These are phyloP conservation scores for Eulemur rubriventer DNA, from an alignment of 2,797 vertebrate species.

Conservation along the genomic window DNA sequence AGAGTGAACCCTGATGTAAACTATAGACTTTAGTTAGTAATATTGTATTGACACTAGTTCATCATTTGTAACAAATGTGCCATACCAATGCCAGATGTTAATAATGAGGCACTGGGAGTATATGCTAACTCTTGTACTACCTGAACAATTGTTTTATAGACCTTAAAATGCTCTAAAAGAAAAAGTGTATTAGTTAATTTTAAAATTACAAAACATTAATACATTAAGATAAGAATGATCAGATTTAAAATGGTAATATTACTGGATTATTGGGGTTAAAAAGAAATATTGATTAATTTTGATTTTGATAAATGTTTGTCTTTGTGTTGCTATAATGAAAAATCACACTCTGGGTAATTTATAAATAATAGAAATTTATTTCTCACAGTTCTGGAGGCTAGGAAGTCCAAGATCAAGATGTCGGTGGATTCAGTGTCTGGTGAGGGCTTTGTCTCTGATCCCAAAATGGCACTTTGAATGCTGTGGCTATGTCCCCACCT, in stretches of 20 bases:
- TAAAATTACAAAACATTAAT: neutral
- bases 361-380: neutral
- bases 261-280: neutral
- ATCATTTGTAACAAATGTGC: neutral
- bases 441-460: neutral
- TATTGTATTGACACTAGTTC: neutral
- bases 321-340: neutral
- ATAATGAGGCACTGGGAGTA: neutral
- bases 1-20: neutral
- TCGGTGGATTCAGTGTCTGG: neutral
- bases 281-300: neutral
- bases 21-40: neutral
- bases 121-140: neutral
- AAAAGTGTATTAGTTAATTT: neutral
- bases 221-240: neutral
- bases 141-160: neutral
- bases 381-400: neutral
- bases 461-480: neutral
- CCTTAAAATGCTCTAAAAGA: neutral
- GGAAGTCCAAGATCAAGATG: neutral
- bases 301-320: neutral
- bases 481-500: neutral
- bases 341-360: neutral
- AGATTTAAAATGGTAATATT: neutral
- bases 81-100: neutral